phyloP scores from a whole-genome alignment of 1,140 invertebrate species.

The Tetragonula clypearis region DNA sequence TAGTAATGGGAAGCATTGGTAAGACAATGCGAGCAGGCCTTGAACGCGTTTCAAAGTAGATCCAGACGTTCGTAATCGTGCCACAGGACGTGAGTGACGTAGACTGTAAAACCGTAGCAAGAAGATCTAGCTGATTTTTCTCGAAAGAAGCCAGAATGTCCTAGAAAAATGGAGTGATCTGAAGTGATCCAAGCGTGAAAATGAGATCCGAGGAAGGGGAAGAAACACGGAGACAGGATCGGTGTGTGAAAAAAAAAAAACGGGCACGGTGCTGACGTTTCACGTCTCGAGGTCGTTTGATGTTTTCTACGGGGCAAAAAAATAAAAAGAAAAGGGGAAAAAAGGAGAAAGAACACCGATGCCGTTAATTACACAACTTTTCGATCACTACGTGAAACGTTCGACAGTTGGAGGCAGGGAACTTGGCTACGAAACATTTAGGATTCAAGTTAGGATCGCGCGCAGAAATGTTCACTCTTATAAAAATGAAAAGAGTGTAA shows the following conservation, averaged over 20 bases:
- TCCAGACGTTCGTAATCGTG: background rate
- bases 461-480: background rate
- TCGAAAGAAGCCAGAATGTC: background rate
- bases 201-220: background rate
- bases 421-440: background rate
- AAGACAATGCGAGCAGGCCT: conserved; percentile 5
- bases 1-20: background rate
- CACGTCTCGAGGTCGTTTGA: conserved; percentile 34
- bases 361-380: conserved; percentile 51
- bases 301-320: conserved; percentile 48
- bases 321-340: background rate
- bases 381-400: conserved; percentile 11
- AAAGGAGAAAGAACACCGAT: background rate
- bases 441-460: background rate
- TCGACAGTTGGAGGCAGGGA: background rate
- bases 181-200: background rate
- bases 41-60: conserved; percentile 18
- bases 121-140: background rate
- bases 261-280: conserved; percentile 4
- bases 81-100: background rate
- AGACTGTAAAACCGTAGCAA: background rate
- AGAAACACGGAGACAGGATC: background rate
- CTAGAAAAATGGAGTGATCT: background rate
- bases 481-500: background rate
- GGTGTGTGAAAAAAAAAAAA: conserved; percentile 1